phyloP scores from a whole-genome alignment of 2,888 invertebrate species.

The Orchestes rusci region DNA sequence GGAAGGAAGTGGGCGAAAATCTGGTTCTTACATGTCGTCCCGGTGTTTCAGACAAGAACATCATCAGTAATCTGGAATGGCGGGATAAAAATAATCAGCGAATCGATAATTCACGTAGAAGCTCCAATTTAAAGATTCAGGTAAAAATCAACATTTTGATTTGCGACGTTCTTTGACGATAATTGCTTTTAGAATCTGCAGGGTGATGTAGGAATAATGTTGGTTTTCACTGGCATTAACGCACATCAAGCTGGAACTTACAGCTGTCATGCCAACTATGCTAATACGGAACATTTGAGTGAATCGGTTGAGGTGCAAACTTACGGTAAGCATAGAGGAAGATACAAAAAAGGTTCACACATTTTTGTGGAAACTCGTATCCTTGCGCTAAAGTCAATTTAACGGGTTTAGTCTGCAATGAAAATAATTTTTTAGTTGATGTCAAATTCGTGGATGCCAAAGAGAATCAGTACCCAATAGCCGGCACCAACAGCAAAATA shows the following conservation, averaged over 20 bases:
- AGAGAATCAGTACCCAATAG: slow-evolving; percentile 70
- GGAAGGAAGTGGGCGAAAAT: slow-evolving; percentile 67
- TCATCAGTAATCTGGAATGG: slow-evolving; percentile 74
- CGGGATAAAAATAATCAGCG: slow-evolving; percentile 62
- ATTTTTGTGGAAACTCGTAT: no score
- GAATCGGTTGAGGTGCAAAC: slow-evolving; percentile 65
- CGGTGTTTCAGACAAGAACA: slow-evolving; percentile 53
- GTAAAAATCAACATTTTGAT: slow-evolving; percentile 26
- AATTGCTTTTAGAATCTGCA: slow-evolving; percentile 26
- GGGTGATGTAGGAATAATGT: slow-evolving; percentile 54
- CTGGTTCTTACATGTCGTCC: slow-evolving; percentile 74
- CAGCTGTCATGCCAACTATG: slow-evolving; percentile 76
- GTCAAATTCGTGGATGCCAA: slow-evolving; percentile 82
- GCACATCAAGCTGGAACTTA: slow-evolving; percentile 75
- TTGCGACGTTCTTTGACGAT: no score
- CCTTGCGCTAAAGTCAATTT: no score
- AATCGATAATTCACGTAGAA: slow-evolving; percentile 48
- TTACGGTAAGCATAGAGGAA: slow-evolving; percentile 51
- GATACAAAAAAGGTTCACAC: no score
- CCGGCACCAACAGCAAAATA: slow-evolving; percentile 67
- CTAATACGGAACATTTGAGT: slow-evolving; percentile 57
- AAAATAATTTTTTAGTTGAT: slow-evolving; percentile 51
- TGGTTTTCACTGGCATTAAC: slow-evolving; percentile 68
- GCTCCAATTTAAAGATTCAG: slow-evolving; percentile 37
- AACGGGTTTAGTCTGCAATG: no score